phyloP scores from a whole-genome alignment of 2,888 invertebrate genomes.

The Azorinus chamasolen region DNA sequence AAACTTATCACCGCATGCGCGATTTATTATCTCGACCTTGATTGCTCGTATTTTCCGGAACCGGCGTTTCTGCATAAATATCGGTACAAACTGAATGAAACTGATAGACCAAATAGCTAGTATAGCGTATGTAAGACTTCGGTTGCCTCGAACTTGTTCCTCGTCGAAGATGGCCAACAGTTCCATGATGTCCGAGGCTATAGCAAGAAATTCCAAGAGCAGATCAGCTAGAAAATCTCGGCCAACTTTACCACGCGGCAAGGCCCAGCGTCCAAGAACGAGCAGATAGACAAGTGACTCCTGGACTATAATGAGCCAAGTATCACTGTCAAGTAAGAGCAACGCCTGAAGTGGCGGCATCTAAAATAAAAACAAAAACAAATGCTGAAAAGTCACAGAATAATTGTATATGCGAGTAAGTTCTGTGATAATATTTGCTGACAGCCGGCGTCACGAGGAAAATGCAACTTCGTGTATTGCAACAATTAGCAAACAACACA shows the following conservation, averaged over 20 bases:
- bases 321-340: constrained; percentile 21
- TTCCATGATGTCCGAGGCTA: constrained; percentile 81
- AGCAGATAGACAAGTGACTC: constrained; percentile 66
- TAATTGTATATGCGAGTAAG: too few species aligned
- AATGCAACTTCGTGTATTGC: too few species aligned
- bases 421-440: too few species aligned
- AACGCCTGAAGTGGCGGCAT: too few species aligned
- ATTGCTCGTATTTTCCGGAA: constrained; percentile 35
- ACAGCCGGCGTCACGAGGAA: too few species aligned
- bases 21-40: constrained; percentile 13
- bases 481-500: too few species aligned
- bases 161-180: constrained; percentile 76
- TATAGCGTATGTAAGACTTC: constrained; percentile 77
- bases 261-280: constrained; percentile 65
- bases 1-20: constrained; percentile 51
- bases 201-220: constrained; percentile 84
- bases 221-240: constrained; percentile 83
- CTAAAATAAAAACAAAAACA: too few species aligned
- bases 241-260: constrained; percentile 72
- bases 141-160: constrained; percentile 73
- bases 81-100: constrained; percentile 84
- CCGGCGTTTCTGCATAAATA: constrained; percentile 67
- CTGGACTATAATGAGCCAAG: constrained; percentile 69
- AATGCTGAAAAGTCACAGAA: too few species aligned
- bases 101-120: constrained; percentile 83